Evolutionary conservation across 2,888 invertebrate species (phyloP), one percentile per base, ranked within the genome.

Genomic region (Mactromeris polynyma): DNA sequence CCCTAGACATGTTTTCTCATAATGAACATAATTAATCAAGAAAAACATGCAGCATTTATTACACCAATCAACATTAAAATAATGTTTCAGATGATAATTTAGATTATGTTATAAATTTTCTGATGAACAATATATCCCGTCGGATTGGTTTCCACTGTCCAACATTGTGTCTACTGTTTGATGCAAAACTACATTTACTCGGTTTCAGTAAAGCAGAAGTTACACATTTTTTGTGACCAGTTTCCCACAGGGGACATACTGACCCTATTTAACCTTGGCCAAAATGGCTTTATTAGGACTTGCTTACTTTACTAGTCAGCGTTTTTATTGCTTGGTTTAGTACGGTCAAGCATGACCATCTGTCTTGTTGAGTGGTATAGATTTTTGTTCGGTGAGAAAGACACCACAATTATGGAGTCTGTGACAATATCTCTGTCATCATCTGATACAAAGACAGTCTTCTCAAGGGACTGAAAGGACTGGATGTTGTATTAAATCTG

Each of bases 261-360:
- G 73, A 73, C 73, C 73, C 36, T 36, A 36, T 73, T 73, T 73
- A 33, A 73, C 73, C 73, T 73, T 33, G 19, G 17, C 73, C 14
- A 19, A 73, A 36, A 33, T 33, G 73, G 11, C 73, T 73, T 73
- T 73, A 58, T 58, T 58, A 36, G 11, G 73, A 73, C 73, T 33
- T 33, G 33, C 31, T 40, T 40, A 64, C 40, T n/a, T 64, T 82
- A 19, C 73, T 36, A 6, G 2, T 6, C 36, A 33, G 33, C 64
- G 64, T 38, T 26, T 54, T 51, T 36, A 73, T 83, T 73, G 73
- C 42, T 83, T 83, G 69, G 26, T 46, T 21, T 33, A 73, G 83
- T 42, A 38, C 14, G 73, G 46, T 46, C 42, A 46, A 83, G 26
- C 31, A 36, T 83, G 69, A 31, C 46, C 83, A 83, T 83, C 83